These are phyloP conservation scores for Cephalopterus ornatus DNA, from an alignment of 2,113 vertebrate species.

Conservation along the genomic window DNA sequence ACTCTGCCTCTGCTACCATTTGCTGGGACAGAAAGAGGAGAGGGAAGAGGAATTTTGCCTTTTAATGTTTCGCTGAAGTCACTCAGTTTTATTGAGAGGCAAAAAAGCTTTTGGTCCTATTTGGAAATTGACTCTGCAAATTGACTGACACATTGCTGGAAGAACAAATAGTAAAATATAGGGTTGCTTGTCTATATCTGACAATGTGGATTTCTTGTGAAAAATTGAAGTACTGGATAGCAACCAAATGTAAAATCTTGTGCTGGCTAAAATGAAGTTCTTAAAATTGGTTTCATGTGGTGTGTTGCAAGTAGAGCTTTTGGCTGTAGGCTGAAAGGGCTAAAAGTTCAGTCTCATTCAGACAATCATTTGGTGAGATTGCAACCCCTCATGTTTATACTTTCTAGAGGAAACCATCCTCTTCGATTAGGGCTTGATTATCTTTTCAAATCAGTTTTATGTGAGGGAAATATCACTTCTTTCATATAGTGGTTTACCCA, in stretches of 20 bases:
- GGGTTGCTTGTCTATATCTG: neutral
- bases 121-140: constrained; percentile 69
- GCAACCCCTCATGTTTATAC: neutral
- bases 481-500: neutral
- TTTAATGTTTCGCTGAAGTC: constrained; percentile 33
- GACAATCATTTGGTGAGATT: neutral
- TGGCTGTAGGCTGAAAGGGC: neutral
- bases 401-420: neutral
- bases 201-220: constrained; percentile 14
- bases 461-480: neutral
- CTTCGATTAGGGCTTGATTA: neutral
- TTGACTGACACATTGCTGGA: constrained; percentile 49
- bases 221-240: constrained; percentile 42
- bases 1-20: neutral
- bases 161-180: constrained; percentile 23
- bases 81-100: neutral
- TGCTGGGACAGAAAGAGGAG: neutral
- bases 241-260: constrained; percentile 22
- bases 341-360: neutral
- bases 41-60: constrained; percentile 6
- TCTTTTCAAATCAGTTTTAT: neutral
- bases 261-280: constrained; percentile 10
- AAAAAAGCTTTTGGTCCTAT: constrained; percentile 49
- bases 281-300: neutral
- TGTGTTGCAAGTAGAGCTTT: neutral